These are phyloP conservation scores for Phoxinus dragarum DNA, from an alignment of 2,797 vertebrate genomes.

Conservation along the genomic window DNA sequence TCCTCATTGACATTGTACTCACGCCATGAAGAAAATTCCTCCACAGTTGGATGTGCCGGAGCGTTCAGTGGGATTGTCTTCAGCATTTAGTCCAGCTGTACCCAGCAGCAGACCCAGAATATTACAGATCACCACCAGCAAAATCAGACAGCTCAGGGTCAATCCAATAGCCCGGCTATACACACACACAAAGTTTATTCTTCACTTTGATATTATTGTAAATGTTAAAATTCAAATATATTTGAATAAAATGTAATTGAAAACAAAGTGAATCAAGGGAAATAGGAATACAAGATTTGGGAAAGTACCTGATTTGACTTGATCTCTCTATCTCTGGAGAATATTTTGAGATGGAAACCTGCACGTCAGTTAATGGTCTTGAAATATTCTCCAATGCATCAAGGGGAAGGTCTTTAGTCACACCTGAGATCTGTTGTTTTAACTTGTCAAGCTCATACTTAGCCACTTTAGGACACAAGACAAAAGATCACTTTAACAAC, in stretches of 20 bases:
- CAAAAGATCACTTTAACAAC: not conserved
- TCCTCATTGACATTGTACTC: constrained; percentile 66
- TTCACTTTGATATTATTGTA: not conserved
- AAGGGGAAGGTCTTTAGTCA: constrained; percentile 56
- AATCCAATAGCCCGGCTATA: constrained; percentile 75
- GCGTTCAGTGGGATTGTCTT: constrained; percentile 74
- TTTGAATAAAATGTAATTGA: not conserved
- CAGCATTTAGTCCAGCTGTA: constrained; percentile 75
- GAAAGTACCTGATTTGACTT: constrained; percentile 67
- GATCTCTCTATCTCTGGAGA: not conserved
- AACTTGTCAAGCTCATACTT: constrained; percentile 67
- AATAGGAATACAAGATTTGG: not conserved
- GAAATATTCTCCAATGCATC: constrained; percentile 23
- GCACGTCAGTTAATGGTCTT: not conserved
- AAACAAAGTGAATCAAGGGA: not conserved
- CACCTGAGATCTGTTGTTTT: constrained; percentile 64
- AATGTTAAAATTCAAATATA: not conserved
- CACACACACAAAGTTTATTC: constrained; percentile 18
- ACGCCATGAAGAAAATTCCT: constrained; percentile 88
- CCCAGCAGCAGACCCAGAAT: constrained; percentile 81
- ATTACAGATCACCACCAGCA: constrained; percentile 85
- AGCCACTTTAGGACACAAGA: constrained; percentile 66
- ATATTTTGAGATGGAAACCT: fast-evolving
- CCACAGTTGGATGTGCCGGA: constrained; percentile 77
- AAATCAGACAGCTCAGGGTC: constrained; percentile 78